phyloP scores from a whole-genome alignment of 2,888 invertebrate species.

The Drosophila paranaensis region DNA sequence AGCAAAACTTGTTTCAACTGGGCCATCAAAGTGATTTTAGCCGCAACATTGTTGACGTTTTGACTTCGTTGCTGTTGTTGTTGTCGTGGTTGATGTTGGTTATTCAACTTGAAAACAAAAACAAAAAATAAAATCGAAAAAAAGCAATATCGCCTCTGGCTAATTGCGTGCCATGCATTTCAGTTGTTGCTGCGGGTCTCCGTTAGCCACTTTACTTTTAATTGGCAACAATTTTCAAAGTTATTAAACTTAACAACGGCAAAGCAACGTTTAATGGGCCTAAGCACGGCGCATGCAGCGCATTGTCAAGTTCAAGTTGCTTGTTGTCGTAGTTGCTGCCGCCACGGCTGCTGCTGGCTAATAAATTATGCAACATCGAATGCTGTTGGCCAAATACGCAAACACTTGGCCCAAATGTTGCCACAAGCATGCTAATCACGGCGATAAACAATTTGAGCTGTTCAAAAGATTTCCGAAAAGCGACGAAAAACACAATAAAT shows the following conservation, averaged over 20 bases:
- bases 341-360: too few species aligned
- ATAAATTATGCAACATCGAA: constrained; percentile 65
- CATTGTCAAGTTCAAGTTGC: constrained; percentile 77
- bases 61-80: constrained; percentile 4
- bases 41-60: constrained; percentile 41
- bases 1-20: constrained; percentile 55
- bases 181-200: constrained; percentile 37
- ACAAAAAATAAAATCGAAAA: constrained; percentile 15
- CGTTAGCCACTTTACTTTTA: constrained; percentile 54
- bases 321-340: constrained; percentile 12
- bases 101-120: constrained; percentile 59
- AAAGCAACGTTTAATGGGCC: constrained; percentile 59
- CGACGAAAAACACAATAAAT: constrained; percentile 69
- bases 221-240: constrained; percentile 68
- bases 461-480: constrained; percentile 74
- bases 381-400: constrained; percentile 35
- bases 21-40: constrained; percentile 48
- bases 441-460: constrained; percentile 75
- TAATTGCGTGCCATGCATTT: constrained; percentile 73
- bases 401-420: constrained; percentile 53
- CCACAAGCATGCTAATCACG: constrained; percentile 74
- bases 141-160: constrained; percentile 25
- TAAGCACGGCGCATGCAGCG: constrained; percentile 36
- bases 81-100: constrained; percentile 38
- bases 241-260: constrained; percentile 69